Percentiles rank a stretch among this genome's conserved stretches.
Evolutionary conservation across 2,888 invertebrate genomes (phyloP).

Genomic region (Trichogramma dendrolimi): DNA sequence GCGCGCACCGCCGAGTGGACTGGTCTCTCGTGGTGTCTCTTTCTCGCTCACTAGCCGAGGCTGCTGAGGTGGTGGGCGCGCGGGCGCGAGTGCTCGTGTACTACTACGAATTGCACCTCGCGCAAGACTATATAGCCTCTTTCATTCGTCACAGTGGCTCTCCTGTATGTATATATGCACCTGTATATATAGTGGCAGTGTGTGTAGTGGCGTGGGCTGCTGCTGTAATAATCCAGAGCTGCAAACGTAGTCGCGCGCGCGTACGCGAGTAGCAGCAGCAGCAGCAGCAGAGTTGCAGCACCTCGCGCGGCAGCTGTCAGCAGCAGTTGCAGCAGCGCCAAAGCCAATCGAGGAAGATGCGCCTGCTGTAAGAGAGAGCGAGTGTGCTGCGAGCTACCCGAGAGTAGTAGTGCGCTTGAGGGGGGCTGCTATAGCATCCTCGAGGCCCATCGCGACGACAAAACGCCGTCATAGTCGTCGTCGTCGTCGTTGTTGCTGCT

Average conservation of each 20-base stretch:
- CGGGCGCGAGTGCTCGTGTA: slow-evolving; percentile 32
- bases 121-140: no score
- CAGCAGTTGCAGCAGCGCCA: not conserved
- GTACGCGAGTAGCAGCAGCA: slow-evolving; percentile 20
- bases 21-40: no score
- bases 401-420: slow-evolving; percentile 1
- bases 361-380: slow-evolving; percentile 22
- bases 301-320: slow-evolving; percentile 23
- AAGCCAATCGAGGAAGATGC: no score
- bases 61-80: slow-evolving; percentile 10
- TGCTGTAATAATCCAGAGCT: not conserved
- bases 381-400: slow-evolving; percentile 19
- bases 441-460: no score
- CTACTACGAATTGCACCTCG: no score
- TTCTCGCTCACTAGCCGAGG: slow-evolving; percentile 10
- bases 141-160: no score
- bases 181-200: no score
- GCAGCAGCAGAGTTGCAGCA: slow-evolving; percentile 29
- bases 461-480: no score
- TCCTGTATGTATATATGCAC: no score
- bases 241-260: slow-evolving; percentile 36
- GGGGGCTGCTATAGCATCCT: no score
- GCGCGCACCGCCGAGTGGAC: no score
- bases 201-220: not conserved
- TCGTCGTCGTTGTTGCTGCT: no score